Conservation (phyloP, 2,888 invertebrate genomes). For the Drosophila pseudotakahashii region DNA sequence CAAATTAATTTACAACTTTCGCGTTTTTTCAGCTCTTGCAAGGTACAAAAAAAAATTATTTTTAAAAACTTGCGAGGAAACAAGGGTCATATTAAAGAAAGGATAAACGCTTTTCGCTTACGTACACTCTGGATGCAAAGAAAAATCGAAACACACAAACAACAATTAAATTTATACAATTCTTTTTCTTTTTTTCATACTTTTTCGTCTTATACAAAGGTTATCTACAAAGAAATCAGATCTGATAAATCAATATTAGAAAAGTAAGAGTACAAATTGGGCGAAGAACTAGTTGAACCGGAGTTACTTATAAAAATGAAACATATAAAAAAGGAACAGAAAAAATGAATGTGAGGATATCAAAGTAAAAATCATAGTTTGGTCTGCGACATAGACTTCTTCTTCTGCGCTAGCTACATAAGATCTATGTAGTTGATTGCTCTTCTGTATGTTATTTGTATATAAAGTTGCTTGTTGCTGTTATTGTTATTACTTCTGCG, state of each 20-base stretch:
- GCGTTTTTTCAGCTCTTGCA: constrained; percentile 38
- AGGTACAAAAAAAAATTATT: constrained; percentile 33
- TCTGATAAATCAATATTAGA: not conserved
- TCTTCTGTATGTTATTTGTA: constrained; percentile 26
- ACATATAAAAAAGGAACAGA: not conserved
- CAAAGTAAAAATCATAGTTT: constrained; percentile 7
- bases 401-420: constrained; percentile 24
- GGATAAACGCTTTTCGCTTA: constrained; percentile 4
- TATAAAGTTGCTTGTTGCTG: constrained; percentile 22
- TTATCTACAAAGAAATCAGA: constrained; percentile 32
- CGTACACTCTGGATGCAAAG: constrained; percentile 26
- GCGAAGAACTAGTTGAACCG: not conserved
- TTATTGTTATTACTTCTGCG: constrained; percentile 14
- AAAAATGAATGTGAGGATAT: not conserved
- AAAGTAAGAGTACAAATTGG: not conserved
- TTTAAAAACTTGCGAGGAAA: constrained; percentile 13
- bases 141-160: constrained; percentile 32
- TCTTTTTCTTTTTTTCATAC: not conserved
- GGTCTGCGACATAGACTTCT: constrained; percentile 46
- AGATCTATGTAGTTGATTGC: constrained; percentile 42
- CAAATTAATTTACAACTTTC: constrained; percentile 49
- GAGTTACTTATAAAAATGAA: not conserved
- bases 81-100: constrained; percentile 11
- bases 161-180: constrained; percentile 28
- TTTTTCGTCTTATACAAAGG: constrained; percentile 21